Base-by-base conservation (phyloP, 2,888 invertebrate genomes). In the Epistrophella euchroma region DNA sequence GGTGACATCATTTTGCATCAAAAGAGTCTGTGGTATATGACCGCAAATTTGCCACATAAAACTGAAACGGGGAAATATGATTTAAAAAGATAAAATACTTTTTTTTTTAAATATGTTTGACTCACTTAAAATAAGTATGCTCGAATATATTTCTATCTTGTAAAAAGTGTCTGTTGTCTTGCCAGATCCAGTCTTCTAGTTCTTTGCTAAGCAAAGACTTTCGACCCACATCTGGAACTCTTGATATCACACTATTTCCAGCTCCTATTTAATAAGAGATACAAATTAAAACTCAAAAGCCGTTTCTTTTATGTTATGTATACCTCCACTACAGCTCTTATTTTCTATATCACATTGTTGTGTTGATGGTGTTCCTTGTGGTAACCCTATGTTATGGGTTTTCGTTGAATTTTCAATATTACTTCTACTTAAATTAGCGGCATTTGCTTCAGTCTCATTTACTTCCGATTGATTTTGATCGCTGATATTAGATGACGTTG, bases 41-140 rank as follows among this genome's bases (percentile, higher is more conserved):
- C 97, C 97, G 92, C 98, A 98, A 92, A 98, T 96, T 93, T 98
- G 98, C 94, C 97, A 98, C 97, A 98, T 98, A 91, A 98, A 98
- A 90, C 97, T 98, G 90, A 11, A 92, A 91, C 79, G 25, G 10
- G 25, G 10, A 43, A 25, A 56, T 28, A n/a, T 13, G 10, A 11
- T 5, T 22, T 22, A 6, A 6, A 5, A 5, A 50, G 13, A 22
- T 0, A 2, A 13, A 22, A 13, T 6, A 13, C 6, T 47, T 17
- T 17, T 17, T 47, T 40, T 15, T 40, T 15, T n/a, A 11, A 13
- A 25, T 40, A 15, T n/a, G 52, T 25, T 0, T n/a, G 13, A 77
- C 95, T 94, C 90, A 97, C 97, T 96, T 96, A 92, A 98, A 98
- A 91, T 98, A 98, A 0, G 97, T 97, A 91, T 98, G 98, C 90